Conservation (phyloP, 1,140 invertebrate genomes). For the Drosophila bocqueti region DNA sequence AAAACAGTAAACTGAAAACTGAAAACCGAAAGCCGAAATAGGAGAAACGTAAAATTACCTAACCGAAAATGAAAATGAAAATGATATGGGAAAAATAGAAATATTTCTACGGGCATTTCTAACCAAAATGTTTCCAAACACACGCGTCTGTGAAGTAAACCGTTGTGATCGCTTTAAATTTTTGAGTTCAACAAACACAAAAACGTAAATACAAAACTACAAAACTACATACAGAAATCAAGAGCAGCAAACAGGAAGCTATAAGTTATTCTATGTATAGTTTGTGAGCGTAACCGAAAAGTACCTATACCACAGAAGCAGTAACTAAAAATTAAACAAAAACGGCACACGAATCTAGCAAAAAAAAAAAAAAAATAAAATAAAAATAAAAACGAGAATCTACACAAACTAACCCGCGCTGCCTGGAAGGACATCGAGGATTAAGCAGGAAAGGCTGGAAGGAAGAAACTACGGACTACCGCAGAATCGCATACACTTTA, state of each 20-base stretch:
- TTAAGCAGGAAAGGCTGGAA: not conserved
- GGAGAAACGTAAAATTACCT: constrained; percentile 31
- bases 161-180: constrained; percentile 80
- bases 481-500: constrained; percentile 15
- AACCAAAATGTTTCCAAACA: constrained; percentile 62
- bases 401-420: constrained; percentile 28
- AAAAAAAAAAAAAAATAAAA: too few species aligned
- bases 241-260: constrained; percentile 30
- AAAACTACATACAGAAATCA: constrained; percentile 35
- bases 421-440: constrained; percentile 9
- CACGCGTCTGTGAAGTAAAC: constrained; percentile 78
- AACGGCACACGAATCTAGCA: constrained; percentile 6
- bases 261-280: constrained; percentile 45
- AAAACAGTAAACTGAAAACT: constrained; percentile 5
- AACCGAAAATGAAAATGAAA: constrained; percentile 35
- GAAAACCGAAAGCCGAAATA: constrained; percentile 27
- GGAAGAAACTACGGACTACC: constrained; percentile 12
- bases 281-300: constrained; percentile 50
- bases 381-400: constrained; percentile 1
- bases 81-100: constrained; percentile 37
- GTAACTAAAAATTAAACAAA: constrained; percentile 28
- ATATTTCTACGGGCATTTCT: constrained; percentile 74
- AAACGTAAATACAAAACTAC: constrained; percentile 33
- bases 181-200: constrained; percentile 58
- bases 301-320: constrained; percentile 56